A percentile compares a stretch with the other conserved stretches of the same genome.
Conservation (phyloP, 1,140 invertebrate genomes). For the Dendrolimus kikuchii region DNA sequence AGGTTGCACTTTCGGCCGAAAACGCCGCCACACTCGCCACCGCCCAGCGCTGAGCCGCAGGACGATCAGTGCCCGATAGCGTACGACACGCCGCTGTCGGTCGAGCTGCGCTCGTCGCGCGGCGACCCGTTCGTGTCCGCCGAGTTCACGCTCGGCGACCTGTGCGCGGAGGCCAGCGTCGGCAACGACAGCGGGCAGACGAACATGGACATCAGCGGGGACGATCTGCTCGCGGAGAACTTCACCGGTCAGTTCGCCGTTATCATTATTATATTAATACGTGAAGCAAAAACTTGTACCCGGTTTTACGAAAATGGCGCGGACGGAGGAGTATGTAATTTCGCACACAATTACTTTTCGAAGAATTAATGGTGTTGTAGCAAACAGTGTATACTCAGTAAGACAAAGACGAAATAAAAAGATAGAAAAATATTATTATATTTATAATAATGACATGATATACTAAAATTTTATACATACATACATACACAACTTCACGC, state of each 20-base stretch:
- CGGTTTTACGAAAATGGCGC: no score
- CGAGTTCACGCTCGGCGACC: slow-evolving; percentile 62
- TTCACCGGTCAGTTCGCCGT: slow-evolving; percentile 23
- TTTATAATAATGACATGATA: no score
- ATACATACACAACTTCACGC: no score
- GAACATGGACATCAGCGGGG: slow-evolving; percentile 29
- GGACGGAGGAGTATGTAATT: no score
- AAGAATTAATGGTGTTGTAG: no score
- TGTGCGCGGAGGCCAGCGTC: slow-evolving; percentile 40
- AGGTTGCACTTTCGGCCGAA: slow-evolving; percentile 86
- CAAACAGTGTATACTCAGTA: no score
- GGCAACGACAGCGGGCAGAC: slow-evolving; percentile 31
- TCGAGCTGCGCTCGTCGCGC: slow-evolving; percentile 61
- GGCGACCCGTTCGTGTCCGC: slow-evolving; percentile 63
- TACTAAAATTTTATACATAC: no score
- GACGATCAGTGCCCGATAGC: slow-evolving; percentile 61
- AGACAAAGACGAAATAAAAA: no score
- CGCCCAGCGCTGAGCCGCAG: slow-evolving; percentile 31
- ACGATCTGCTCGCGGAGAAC: slow-evolving; percentile 38
- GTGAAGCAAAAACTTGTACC: no score
- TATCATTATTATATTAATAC: no score
- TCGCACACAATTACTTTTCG: no score
- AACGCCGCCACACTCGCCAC: slow-evolving; percentile 69
- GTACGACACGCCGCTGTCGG: slow-evolving; percentile 72
- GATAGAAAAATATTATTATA: no score